Percentiles rank a stretch among this genome's conserved stretches.
Conservation (phyloP, 2,113 vertebrate species). For the Colinus virginianus region DNA sequence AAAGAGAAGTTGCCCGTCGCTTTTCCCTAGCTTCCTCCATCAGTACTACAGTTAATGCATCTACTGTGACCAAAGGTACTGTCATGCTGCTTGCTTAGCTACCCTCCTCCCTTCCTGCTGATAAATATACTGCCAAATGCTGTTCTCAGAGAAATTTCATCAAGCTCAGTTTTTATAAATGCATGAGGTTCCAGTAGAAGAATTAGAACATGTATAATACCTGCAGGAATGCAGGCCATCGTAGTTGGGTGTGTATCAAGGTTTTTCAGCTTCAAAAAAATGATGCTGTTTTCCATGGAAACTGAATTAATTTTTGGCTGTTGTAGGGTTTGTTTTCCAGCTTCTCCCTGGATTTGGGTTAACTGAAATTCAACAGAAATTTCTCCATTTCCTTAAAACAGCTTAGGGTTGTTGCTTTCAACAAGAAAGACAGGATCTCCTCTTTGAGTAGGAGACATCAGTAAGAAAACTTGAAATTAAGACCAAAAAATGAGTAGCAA, state of each 20-base stretch:
- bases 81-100: conserved; percentile 44
- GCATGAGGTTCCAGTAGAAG: not conserved
- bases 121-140: not conserved
- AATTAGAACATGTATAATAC: not conserved
- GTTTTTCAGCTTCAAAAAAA: not conserved
- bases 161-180: not conserved
- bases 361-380: not conserved
- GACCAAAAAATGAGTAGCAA: not conserved
- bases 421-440: not conserved
- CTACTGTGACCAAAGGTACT: conserved; percentile 90
- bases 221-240: not conserved
- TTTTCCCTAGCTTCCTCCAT: conserved; percentile 92
- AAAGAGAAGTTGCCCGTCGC: conserved; percentile 85
- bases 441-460: not conserved
- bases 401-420: not conserved
- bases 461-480: not conserved
- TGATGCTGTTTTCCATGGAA: not conserved
- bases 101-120: conserved; percentile 1
- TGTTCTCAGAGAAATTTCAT: not conserved
- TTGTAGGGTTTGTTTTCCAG: not conserved
- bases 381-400: not conserved
- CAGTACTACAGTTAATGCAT: conserved; percentile 79
- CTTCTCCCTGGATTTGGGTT: not conserved
- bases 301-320: not conserved
- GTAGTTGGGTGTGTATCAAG: not conserved